Conservation (phyloP, 2,797 vertebrate genomes). For the Eulemur mongoz region DNA sequence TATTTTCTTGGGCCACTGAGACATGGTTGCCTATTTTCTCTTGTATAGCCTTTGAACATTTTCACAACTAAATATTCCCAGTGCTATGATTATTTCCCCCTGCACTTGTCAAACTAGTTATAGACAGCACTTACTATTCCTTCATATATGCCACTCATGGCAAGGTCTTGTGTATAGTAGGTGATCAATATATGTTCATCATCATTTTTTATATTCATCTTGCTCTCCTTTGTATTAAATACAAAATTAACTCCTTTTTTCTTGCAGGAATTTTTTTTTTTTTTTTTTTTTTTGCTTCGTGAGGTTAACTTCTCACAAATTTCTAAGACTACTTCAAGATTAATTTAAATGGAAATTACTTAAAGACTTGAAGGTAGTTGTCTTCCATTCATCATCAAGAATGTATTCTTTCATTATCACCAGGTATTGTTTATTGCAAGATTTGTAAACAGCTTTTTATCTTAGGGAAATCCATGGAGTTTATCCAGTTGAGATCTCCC, state of each 20-base stretch:
- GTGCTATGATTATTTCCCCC: background rate
- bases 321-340: background rate
- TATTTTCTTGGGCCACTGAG: background rate
- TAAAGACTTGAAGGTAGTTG: background rate
- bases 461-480: background rate
- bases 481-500: background rate
- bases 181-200: background rate
- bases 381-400: background rate
- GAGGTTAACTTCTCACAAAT: constrained; percentile 9
- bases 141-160: background rate
- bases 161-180: background rate
- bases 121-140: background rate
- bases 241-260: background rate
- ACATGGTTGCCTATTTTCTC: background rate
- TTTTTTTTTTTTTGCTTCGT: background rate
- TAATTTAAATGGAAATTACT: background rate
- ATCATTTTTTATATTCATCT: background rate
- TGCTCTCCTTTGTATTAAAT: no score
- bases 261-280: constrained; percentile 28
- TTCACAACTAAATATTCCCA: background rate
- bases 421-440: background rate
- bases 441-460: constrained; percentile 28
- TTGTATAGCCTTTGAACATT: background rate
- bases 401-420: background rate
- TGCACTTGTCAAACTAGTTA: background rate